Evolutionary conservation across 2,888 invertebrate genomes (phyloP), one percentile per base, ranked within the genome.

Genomic region (Lochmaea crataegi): DNA sequence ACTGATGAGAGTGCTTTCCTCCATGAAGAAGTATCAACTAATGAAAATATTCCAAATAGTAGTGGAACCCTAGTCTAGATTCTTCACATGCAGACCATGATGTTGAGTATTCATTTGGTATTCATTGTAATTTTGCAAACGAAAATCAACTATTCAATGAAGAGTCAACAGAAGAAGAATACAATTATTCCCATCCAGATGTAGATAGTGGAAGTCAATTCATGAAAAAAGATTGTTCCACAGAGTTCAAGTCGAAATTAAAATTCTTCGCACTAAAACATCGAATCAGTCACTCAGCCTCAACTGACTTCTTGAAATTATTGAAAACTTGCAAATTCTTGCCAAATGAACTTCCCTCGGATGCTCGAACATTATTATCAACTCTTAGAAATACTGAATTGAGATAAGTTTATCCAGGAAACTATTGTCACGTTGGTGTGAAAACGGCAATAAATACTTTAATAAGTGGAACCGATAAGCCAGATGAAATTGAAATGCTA

Each of bases 331-430:
- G 60, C 11, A 32, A 38, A 11, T 42, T 42, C 6, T 12, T 7
- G n/a, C 63, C 16, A 42, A 63, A 42, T 63, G 16, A 9, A 9
- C 42, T 63, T 42, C 42, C 65, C 2, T 38, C n/a, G 9, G 53
- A 65, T 56, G 51, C 65, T 56, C 65, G 65, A 2, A 65, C 65
- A 38, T 53, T 65, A 56, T 65, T 65, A 38, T 56, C 53, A 53
- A 53, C 65, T 56, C 56, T 18, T 38, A 32, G 66, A 18, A 53
- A 56, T 56, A 56, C 41, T 38, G 56, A 53, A 9, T 38, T 66
- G 41, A 66, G 56, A 66, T n/a, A 7, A 38, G 66, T 66, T 53
- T 11, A 53, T 42, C 56, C 56, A 56, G 66, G 56, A 16, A 32
- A 38, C 56, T 66, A 66, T 66, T 66, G 56, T 38, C 66, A 66